Conservation (phyloP, 2,113 vertebrate genomes). For the Seriola aureovittata region DNA sequence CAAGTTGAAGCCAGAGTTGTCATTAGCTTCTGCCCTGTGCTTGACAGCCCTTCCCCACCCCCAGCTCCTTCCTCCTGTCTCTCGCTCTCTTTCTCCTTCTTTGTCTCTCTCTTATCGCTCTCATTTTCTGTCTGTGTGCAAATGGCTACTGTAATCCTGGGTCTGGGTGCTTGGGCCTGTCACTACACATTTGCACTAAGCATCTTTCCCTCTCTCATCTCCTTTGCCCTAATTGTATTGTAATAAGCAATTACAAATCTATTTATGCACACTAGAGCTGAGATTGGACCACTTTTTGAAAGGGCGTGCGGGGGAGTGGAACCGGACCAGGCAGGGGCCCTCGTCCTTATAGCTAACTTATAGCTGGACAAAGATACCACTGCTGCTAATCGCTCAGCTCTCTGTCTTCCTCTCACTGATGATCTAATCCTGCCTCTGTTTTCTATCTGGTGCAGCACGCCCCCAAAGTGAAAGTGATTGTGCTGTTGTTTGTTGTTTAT, state of each 20-base stretch:
- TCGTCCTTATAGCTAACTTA: slow-evolving; percentile 40
- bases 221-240: slow-evolving; percentile 85
- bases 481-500: slow-evolving; percentile 77
- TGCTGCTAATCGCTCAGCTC: slow-evolving; percentile 48
- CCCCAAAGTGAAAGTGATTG: slow-evolving; percentile 77
- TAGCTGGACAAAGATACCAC: slow-evolving; percentile 38
- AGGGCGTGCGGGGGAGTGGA: slow-evolving; percentile 50
- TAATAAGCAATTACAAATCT: slow-evolving; percentile 85
- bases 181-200: slow-evolving; percentile 85
- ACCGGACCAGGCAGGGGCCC: slow-evolving; percentile 42
- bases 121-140: slow-evolving; percentile 72
- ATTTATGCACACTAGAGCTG: slow-evolving; percentile 82
- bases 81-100: slow-evolving; percentile 30
- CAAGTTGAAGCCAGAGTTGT: slow-evolving; percentile 78
- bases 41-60: slow-evolving; percentile 71
- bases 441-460: slow-evolving; percentile 54
- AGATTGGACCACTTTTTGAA: slow-evolving; percentile 83
- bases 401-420: slow-evolving; percentile 49
- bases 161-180: slow-evolving; percentile 77
- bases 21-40: slow-evolving; percentile 81
- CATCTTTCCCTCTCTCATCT: slow-evolving; percentile 82
- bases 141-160: slow-evolving; percentile 77
- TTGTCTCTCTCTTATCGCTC: slow-evolving; percentile 57
- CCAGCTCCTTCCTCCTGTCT: slow-evolving; percentile 56
- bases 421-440: slow-evolving; percentile 71